These are phyloP conservation scores for Pogonocichla stellata DNA, from an alignment of 2,113 vertebrate genomes.

Conservation along the genomic window DNA sequence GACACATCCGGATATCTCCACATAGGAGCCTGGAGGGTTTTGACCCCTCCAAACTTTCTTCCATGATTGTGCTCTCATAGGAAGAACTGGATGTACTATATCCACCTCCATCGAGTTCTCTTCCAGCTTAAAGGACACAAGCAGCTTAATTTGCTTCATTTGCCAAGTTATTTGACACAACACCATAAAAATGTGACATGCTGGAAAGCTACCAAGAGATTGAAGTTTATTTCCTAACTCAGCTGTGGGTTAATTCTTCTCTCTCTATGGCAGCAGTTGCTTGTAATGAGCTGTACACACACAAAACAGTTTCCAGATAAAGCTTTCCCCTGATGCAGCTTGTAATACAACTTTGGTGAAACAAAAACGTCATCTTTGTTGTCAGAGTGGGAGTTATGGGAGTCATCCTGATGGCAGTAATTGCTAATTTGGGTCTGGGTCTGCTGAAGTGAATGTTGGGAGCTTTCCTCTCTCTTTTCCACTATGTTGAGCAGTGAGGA, in stretches of 20 bases:
- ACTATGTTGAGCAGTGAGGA: not conserved
- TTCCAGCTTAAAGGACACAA: not conserved
- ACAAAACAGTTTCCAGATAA: conserved; percentile 27
- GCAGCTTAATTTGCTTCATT: conserved; percentile 25
- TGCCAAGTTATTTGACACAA: not conserved
- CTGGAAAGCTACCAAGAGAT: conserved; percentile 32
- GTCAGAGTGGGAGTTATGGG: not conserved
- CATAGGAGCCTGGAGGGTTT: not conserved
- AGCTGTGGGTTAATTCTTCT: not conserved
- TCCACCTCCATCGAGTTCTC: not conserved
- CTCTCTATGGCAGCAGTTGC: not conserved
- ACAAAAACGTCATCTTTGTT: conserved; percentile 47
- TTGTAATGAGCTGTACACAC: not conserved
- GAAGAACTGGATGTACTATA: not conserved
- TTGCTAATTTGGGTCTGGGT: conserved; percentile 25
- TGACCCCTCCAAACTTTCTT: not conserved
- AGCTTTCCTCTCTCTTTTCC: conserved; percentile 6
- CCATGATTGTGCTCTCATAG: not conserved
- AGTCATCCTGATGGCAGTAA: conserved; percentile 19
- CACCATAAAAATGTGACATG: not conserved
- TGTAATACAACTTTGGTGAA: not conserved
- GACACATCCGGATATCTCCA: conserved; percentile 5
- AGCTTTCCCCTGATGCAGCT: not conserved
- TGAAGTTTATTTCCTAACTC: conserved; percentile 39
- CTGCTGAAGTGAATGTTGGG: conserved; percentile 21